phyloP scores from a whole-genome alignment of 2,888 invertebrate species.

The Cheilosia urbana region DNA sequence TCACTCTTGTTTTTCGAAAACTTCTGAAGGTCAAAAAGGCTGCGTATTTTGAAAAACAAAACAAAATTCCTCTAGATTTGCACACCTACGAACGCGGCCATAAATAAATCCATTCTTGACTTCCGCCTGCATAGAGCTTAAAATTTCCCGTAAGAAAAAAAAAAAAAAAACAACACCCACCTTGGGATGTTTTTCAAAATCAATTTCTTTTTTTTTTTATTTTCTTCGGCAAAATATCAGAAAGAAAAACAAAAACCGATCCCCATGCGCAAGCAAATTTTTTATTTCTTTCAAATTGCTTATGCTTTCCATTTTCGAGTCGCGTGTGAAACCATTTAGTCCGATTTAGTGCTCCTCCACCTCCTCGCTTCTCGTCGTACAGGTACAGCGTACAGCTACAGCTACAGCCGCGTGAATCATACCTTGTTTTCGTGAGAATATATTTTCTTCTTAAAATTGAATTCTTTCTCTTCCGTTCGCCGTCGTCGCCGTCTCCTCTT shows the following conservation, averaged over 20 bases:
- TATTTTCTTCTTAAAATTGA: constrained; percentile 43
- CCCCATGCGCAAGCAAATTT: constrained; percentile 11
- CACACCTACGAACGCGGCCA: constrained; percentile 64
- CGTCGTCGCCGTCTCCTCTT: background rate
- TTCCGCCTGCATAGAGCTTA: constrained; percentile 68
- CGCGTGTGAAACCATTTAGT: constrained; percentile 74
- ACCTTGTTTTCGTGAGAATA: constrained; percentile 70
- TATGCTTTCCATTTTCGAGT: constrained; percentile 69
- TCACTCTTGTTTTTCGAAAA: background rate
- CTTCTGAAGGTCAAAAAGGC: background rate
- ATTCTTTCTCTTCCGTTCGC: constrained; percentile 30
- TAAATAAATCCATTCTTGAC: constrained; percentile 68
- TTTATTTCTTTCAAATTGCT: constrained; percentile 39
- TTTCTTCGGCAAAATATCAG: constrained; percentile 30
- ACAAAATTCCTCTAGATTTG: constrained; percentile 50
- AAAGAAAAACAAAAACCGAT: too few relatives aligned
- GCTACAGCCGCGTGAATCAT: constrained; percentile 63
- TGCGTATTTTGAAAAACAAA: constrained; percentile 1
- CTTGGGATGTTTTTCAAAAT: constrained; percentile 44
- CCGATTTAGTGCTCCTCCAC: constrained; percentile 47
- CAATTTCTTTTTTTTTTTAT: constrained; percentile 45
- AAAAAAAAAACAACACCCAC: constrained; percentile 19
- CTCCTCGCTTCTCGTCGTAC: background rate
- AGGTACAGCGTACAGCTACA: background rate
- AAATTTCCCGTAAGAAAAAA: constrained; percentile 4